Evolutionary conservation across 2,888 invertebrate species (phyloP).

Genomic region (Dryobotodes eremita): DNA sequence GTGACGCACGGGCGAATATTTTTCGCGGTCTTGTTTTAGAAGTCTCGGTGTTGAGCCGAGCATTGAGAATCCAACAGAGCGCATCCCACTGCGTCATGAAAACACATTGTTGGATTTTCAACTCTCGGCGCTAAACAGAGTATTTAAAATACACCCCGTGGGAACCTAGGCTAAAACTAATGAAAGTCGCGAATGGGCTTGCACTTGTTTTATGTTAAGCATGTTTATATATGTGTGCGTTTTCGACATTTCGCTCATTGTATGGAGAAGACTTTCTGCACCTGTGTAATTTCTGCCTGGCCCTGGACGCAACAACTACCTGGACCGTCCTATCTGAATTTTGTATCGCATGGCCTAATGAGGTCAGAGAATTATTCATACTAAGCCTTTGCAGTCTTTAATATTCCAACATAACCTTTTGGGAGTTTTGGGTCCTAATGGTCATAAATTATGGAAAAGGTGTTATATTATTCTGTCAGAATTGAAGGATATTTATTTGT

Average conservation of each 20-base stretch:
- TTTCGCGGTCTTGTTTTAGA: not conserved
- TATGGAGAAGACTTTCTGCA: not conserved
- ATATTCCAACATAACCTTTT: constrained; percentile 45
- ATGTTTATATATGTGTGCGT: not conserved
- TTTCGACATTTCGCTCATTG: not conserved
- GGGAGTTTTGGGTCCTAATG: constrained; percentile 12
- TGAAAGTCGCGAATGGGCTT: not conserved
- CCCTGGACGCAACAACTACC: constrained; percentile 12
- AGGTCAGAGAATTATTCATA: constrained; percentile 57
- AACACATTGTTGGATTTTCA: too few species aligned
- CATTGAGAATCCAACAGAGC: not conserved
- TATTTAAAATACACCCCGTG: not conserved
- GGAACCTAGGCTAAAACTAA: too few species aligned
- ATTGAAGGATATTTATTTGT: not conserved
- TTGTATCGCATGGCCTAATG: constrained; percentile 56
- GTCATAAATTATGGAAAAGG: constrained; percentile 12
- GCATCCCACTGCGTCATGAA: too few species aligned
- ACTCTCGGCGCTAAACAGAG: too few species aligned
- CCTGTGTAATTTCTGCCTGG: not conserved
- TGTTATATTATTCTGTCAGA: constrained; percentile 15
- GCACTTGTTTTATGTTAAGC: not conserved
- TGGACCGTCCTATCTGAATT: constrained; percentile 49
- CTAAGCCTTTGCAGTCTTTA: constrained; percentile 41
- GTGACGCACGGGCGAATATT: too few species aligned
- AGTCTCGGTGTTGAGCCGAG: too few species aligned